Evolutionary conservation across 2,113 vertebrate species (phyloP).

Genomic region (Chionodraco myersi): DNA sequence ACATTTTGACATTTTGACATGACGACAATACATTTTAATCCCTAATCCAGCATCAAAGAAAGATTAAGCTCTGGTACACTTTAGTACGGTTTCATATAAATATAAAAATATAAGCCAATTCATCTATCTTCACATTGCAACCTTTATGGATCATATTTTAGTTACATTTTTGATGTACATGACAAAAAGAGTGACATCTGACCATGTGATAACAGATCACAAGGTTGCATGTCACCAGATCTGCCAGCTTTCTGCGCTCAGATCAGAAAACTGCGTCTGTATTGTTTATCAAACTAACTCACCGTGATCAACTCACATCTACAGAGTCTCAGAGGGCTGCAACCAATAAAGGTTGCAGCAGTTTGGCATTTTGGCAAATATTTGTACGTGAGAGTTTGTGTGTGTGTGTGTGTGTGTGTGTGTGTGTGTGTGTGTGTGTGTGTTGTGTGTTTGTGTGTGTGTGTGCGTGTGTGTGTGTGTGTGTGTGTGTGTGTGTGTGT

Average conservation of each 20-base stretch:
- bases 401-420: conserved; percentile 56
- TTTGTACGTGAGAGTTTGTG: neutral
- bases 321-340: conserved; percentile 33
- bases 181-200: neutral
- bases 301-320: neutral
- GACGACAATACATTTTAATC: conserved; percentile 50
- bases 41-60: conserved; percentile 58
- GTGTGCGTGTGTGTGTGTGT: conserved; percentile 7
- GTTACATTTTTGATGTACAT: neutral
- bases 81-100: conserved; percentile 4
- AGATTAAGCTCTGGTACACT: conserved; percentile 10
- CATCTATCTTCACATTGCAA: neutral
- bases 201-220: conserved; percentile 29
- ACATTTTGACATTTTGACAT: conserved; percentile 50
- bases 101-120: conserved; percentile 13
- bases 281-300: conserved; percentile 12
- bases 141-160: neutral
- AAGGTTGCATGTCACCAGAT: conserved; percentile 11
- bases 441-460: conserved; percentile 39
- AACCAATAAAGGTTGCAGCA: conserved; percentile 58
- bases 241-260: conserved; percentile 1
- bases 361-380: conserved; percentile 51
- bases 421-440: conserved; percentile 49
- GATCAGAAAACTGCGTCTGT: conserved; percentile 6
- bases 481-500: conserved; percentile 54